These are phyloP conservation scores for Sylvilagus floridanus DNA, from an alignment of 2,797 vertebrate species.

Conservation along the genomic window DNA sequence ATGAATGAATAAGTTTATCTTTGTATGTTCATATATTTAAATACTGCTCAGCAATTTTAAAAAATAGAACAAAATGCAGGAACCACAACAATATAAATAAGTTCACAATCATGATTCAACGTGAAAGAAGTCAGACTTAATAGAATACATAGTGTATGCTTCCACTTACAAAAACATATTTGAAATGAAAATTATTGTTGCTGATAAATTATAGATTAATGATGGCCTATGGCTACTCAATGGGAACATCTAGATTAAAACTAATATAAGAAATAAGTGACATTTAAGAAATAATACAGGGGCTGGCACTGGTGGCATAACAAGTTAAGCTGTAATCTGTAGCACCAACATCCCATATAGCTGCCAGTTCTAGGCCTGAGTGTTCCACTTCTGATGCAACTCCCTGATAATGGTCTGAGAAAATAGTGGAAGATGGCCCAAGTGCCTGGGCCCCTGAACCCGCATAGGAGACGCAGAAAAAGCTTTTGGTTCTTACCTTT, in stretches of 20 bases:
- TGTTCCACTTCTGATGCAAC: too few species aligned
- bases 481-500: too few species aligned
- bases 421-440: too few species aligned
- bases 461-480: too few species aligned
- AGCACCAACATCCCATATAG: too few species aligned
- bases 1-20: background rate
- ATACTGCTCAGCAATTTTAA: background rate
- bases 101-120: background rate
- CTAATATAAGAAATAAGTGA: too few species aligned
- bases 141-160: background rate
- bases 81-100: background rate
- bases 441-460: too few species aligned
- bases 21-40: background rate
- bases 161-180: background rate
- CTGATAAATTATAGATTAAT: background rate
- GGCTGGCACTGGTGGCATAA: background rate
- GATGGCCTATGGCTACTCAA: background rate
- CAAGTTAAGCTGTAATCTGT: too few species aligned
- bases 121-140: background rate
- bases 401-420: too few species aligned
- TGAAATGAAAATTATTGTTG: background rate
- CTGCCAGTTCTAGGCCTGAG: too few species aligned
- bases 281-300: too few species aligned
- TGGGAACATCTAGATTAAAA: too few species aligned
- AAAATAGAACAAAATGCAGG: background rate